A percentile compares a stretch with the other conserved stretches of the same genome.
These are phyloP conservation scores for Chromobotia macracanthus DNA, from an alignment of 2,797 vertebrate species.

Conservation along the genomic window DNA sequence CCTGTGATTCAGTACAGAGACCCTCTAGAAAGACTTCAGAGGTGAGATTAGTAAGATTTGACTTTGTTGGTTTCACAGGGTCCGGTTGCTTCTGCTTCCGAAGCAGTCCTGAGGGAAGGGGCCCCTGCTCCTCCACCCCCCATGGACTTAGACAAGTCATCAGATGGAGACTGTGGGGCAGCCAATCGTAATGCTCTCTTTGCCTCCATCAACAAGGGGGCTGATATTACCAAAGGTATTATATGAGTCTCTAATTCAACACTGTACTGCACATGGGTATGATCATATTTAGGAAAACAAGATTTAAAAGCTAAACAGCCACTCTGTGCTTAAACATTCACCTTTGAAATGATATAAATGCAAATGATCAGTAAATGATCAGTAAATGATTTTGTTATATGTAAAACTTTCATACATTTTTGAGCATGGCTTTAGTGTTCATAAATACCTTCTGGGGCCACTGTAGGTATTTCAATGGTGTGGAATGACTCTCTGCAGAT, in stretches of 20 bases:
- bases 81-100: slow-evolving; percentile 79
- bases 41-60: neutral
- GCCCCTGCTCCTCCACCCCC: slow-evolving; percentile 80
- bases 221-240: slow-evolving; percentile 87
- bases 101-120: slow-evolving; percentile 70
- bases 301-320: no score
- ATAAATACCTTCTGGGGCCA: neutral
- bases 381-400: no score
- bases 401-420: no score
- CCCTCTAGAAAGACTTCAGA: neutral
- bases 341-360: no score
- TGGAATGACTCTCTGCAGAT: slow-evolving; percentile 73
- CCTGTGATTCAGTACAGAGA: neutral
- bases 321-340: no score
- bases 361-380: no score
- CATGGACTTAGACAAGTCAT: slow-evolving; percentile 63
- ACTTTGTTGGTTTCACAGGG: slow-evolving; percentile 75
- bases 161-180: slow-evolving; percentile 57
- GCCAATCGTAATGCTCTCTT: slow-evolving; percentile 83
- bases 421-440: no score
- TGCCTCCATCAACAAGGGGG: slow-evolving; percentile 89
- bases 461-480: neutral
- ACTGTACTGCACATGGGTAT: neutral
- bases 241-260: neutral
- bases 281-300: no score